phyloP scores from a whole-genome alignment of 2,888 invertebrate species.

The Bibio marci region DNA sequence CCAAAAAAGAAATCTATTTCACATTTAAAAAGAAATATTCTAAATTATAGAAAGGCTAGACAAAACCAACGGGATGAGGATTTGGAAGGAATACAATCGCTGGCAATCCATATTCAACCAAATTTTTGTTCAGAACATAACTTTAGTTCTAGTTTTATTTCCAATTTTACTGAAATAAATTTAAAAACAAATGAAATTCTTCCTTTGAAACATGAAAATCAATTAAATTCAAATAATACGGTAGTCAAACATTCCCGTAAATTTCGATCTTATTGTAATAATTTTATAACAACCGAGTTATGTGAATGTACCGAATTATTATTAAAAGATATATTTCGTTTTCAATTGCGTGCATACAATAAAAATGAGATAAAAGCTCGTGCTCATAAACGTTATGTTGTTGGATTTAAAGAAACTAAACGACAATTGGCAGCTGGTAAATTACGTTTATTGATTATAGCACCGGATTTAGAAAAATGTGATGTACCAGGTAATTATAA shows the following conservation, averaged over 20 bases:
- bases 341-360: conserved; percentile 41
- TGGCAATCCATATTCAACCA: no score
- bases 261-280: conserved; percentile 34
- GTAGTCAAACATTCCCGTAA: background rate
- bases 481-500: background rate
- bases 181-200: no score
- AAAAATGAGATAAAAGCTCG: conserved; percentile 39
- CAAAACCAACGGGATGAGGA: background rate
- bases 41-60: background rate
- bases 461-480: conserved; percentile 41
- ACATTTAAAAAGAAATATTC: background rate
- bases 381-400: conserved; percentile 37
- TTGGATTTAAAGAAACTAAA: conserved; percentile 43
- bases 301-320: conserved; percentile 31
- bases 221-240: no score
- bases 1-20: background rate
- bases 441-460: conserved; percentile 40
- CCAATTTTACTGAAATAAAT: no score
- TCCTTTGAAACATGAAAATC: no score
- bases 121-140: no score
- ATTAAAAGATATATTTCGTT: conserved; percentile 36
- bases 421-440: conserved; percentile 38
- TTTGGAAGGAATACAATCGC: no score
- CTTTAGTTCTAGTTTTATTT: no score
- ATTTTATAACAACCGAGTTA: conserved; percentile 37